Evolutionary conservation across 2,888 invertebrate species (phyloP), one percentile per base, ranked within the genome.

Genomic region (Pristionchus entomophagus): DNA sequence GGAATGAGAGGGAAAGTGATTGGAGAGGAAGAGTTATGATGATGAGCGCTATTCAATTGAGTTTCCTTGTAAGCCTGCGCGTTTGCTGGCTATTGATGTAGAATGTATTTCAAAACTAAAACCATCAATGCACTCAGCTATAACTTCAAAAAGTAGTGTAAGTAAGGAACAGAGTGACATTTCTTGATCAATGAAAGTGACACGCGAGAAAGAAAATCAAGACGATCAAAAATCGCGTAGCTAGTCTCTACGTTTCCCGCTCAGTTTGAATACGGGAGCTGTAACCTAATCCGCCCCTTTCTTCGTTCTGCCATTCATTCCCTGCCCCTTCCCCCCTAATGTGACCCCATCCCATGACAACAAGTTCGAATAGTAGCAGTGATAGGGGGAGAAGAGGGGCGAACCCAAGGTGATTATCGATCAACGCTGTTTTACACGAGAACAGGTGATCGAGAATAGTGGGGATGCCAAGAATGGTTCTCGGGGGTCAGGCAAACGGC

Each of bases 291-390:
- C 59, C 59, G 59, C 59, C 59, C 59, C 26, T 59, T 59, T 59
- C 59, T 29, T 29, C 59, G 10, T 14, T 29, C 59, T 35, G 32
- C 22, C 65, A 65, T 65, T 65, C 65, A 65, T 65, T 65, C 65
- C 45, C 65, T 29, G 29, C 38, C 38, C 59, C 35, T 65, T 38
- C 26, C 35, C 65, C 19, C 65, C 73, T 73, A 73, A 73, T 73
- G 73, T 73, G 73, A 73, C 73, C 73, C 73, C 73, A 73, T 73
- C 65, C 65, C 65, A 65, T 35, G 65, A 65, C 65, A 45, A 69
- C 69, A 69, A 69, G 73, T 73, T 73, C 73, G 41, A 17, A n/a
- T 45, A n/a, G 38, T 5, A 8, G 22, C n/a, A 41, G 41, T 41
- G 45, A 41, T 41, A 41, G 45, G 41, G 32, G 65, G 73, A 22